These are phyloP conservation scores for Trichogramma pretiosum DNA, from an alignment of 1,140 invertebrate species.

Conservation along the genomic window DNA sequence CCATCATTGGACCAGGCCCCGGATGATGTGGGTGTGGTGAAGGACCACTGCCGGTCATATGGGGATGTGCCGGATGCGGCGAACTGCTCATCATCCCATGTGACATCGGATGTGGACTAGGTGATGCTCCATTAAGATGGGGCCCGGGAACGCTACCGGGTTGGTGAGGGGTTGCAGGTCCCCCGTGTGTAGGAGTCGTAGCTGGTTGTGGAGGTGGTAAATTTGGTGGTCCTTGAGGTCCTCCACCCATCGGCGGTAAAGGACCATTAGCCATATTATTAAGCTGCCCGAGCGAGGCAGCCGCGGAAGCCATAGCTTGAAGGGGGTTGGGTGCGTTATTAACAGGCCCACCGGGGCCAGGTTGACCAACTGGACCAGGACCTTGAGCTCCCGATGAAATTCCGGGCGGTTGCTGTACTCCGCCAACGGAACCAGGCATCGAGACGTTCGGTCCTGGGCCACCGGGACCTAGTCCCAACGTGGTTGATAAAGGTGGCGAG, in stretches of 20 bases:
- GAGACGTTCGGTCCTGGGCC: neutral
- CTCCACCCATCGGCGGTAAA: slow-evolving; percentile 34
- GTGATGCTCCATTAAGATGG: slow-evolving; percentile 43
- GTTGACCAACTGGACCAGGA: slow-evolving; percentile 2
- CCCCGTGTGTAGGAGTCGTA: slow-evolving; percentile 40
- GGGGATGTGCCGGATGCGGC: slow-evolving; percentile 37
- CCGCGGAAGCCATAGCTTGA: slow-evolving; percentile 42
- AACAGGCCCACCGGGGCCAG: slow-evolving; percentile 19
- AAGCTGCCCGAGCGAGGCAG: slow-evolving; percentile 38
- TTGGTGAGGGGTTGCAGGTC: slow-evolving; percentile 39
- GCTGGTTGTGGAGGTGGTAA: slow-evolving; percentile 38
- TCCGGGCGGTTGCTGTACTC: neutral
- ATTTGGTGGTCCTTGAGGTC: slow-evolving; percentile 32
- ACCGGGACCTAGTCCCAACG: slow-evolving; percentile 23
- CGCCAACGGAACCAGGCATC: neutral
- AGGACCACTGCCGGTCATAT: slow-evolving; percentile 38
- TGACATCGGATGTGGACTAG: slow-evolving; percentile 43
- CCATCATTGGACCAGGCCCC: slow-evolving; percentile 39
- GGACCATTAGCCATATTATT: slow-evolving; percentile 45
- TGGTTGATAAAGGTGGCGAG: slow-evolving; percentile 36
- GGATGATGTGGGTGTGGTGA: slow-evolving; percentile 41
- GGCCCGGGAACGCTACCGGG: slow-evolving; percentile 28
- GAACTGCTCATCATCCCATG: slow-evolving; percentile 41
- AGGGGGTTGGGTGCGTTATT: slow-evolving; percentile 31
- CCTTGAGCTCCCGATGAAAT: slow-evolving; percentile 2